phyloP scores from a whole-genome alignment of 2,888 invertebrate genomes.

The Watsonalla binaria region DNA sequence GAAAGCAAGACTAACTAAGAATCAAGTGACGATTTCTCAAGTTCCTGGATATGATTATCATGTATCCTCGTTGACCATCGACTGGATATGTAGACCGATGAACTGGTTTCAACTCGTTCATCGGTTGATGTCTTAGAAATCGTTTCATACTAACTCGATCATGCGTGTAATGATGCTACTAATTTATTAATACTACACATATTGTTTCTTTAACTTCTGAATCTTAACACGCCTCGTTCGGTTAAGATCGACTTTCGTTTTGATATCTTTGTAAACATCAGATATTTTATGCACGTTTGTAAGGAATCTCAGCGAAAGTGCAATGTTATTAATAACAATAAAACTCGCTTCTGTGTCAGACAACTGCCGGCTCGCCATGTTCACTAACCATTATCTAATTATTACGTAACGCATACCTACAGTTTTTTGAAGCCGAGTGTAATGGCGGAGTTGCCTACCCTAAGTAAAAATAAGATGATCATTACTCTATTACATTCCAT shows the following conservation, averaged over 20 bases:
- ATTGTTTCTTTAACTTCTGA: conserved; percentile 3
- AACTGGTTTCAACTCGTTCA: conserved; percentile 70
- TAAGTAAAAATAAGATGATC: not conserved
- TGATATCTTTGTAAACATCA: conserved; percentile 16
- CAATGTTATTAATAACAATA: conserved; percentile 36
- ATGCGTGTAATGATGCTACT: conserved; percentile 61
- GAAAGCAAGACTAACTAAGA: conserved; percentile 25
- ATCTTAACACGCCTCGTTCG: conserved; percentile 3
- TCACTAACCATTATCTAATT: conserved; percentile 51
- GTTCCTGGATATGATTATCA: conserved; percentile 67
- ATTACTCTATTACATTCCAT: not conserved
- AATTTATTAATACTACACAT: conserved; percentile 33
- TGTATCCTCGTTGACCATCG: conserved; percentile 63
- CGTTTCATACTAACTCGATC: conserved; percentile 73
- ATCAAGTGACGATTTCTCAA: conserved; percentile 46
- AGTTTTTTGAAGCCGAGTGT: not conserved
- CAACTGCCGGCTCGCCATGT: conserved; percentile 22
- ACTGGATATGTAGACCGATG: conserved; percentile 72
- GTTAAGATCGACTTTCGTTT: conserved; percentile 18
- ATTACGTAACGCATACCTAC: conserved; percentile 36
- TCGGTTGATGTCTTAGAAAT: conserved; percentile 65
- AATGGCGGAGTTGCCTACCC: not conserved
- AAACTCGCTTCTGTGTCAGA: conserved; percentile 33
- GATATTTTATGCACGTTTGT: conserved; percentile 11
- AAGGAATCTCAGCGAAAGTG: conserved; percentile 50